These are phyloP conservation scores for Oreochromis mossambicus DNA, from an alignment of 2,797 vertebrate genomes.

Conservation along the genomic window DNA sequence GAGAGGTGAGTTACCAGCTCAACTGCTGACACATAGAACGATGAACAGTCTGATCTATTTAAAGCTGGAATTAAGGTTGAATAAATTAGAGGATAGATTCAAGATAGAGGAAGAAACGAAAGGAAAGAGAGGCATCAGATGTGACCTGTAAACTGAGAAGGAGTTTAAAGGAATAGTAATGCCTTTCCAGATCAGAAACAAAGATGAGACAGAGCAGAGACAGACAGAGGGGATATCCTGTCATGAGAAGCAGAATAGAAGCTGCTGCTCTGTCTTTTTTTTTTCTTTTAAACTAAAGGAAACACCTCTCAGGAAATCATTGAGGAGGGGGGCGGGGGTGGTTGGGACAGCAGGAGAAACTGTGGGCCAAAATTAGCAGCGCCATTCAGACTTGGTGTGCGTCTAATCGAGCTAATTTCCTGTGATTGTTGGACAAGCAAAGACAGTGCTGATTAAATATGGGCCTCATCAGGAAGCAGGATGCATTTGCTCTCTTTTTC, in stretches of 20 bases:
- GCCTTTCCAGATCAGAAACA: not conserved
- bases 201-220: slow-evolving; percentile 21
- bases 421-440: slow-evolving; percentile 79
- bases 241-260: slow-evolving; percentile 52
- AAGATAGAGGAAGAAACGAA: not conserved
- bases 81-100: not conserved
- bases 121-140: not conserved
- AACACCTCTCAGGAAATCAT: slow-evolving; percentile 71
- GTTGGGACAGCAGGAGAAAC: slow-evolving; percentile 27
- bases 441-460: slow-evolving; percentile 79
- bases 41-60: not conserved
- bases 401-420: slow-evolving; percentile 80
- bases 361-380: slow-evolving; percentile 69
- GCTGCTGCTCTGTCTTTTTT: slow-evolving; percentile 11
- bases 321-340: slow-evolving; percentile 20
- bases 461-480: slow-evolving; percentile 65
- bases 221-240: slow-evolving; percentile 65
- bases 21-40: not conserved
- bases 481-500: slow-evolving; percentile 39
- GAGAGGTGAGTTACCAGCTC: slow-evolving; percentile 79
- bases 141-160: not conserved
- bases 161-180: not conserved
- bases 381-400: slow-evolving; percentile 43
- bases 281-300: slow-evolving; percentile 41
- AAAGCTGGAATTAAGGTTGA: not conserved